These are phyloP conservation scores for Cotesia congregata DNA, from an alignment of 2,888 invertebrate species.

Conservation along the genomic window DNA sequence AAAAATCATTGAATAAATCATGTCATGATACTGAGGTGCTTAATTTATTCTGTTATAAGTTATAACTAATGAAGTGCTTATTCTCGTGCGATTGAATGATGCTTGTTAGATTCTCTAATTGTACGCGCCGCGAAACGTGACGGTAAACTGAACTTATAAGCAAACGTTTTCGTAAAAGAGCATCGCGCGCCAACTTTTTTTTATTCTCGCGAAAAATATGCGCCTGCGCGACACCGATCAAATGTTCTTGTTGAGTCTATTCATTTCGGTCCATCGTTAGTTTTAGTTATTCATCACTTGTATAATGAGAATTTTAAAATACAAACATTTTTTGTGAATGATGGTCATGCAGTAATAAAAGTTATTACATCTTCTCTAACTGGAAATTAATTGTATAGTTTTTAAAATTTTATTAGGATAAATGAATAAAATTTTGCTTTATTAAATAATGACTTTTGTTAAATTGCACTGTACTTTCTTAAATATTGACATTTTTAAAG, in stretches of 20 bases:
- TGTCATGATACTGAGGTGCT: too few relatives aligned
- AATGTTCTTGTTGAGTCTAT: neutral
- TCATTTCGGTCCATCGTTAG: neutral
- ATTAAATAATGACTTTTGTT: too few relatives aligned
- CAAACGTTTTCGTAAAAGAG: neutral
- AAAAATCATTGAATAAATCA: too few relatives aligned
- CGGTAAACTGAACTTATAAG: conserved; percentile 10
- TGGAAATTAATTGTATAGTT: too few relatives aligned
- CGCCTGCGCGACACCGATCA: neutral
- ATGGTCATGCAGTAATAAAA: too few relatives aligned
- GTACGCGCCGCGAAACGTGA: conserved; percentile 1
- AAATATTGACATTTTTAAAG: too few relatives aligned
- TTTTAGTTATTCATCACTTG: too few relatives aligned
- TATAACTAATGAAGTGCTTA: neutral
- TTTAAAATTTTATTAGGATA: too few relatives aligned
- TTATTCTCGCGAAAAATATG: neutral
- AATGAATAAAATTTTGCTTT: too few relatives aligned
- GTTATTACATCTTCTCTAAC: too few relatives aligned
- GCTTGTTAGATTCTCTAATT: neutral
- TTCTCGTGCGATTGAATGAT: neutral
- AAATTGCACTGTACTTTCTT: too few relatives aligned
- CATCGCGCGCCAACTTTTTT: conserved; percentile 3
- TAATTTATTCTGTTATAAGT: neutral
- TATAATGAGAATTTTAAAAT: neutral
- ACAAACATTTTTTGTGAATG: too few relatives aligned